phyloP scores from a whole-genome alignment of 2,797 vertebrate genomes.

The Cuculus canorus region DNA sequence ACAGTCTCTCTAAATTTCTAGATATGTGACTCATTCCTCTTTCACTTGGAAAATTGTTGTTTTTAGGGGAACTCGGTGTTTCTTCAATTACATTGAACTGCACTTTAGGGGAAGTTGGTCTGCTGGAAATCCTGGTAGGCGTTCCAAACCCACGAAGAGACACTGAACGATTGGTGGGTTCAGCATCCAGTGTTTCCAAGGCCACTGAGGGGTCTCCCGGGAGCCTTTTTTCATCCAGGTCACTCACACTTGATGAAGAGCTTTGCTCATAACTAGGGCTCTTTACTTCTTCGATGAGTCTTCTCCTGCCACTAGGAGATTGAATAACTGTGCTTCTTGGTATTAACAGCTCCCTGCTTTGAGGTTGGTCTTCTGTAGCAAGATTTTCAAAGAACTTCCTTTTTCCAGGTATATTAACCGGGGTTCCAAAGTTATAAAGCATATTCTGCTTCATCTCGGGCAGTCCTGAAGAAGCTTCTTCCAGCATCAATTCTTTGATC shows the following conservation, averaged over 20 bases:
- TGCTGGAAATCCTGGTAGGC: constrained; percentile 77
- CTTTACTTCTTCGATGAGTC: constrained; percentile 85
- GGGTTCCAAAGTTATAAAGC: constrained; percentile 68
- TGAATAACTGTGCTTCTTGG: constrained; percentile 79
- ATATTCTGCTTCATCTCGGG: constrained; percentile 36
- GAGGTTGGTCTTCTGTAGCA: constrained; percentile 77
- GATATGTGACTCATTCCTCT: constrained; percentile 81
- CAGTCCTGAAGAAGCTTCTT: constrained; percentile 73
- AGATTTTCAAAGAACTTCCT: constrained; percentile 85
- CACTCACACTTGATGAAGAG: constrained; percentile 78
- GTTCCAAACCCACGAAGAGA: constrained; percentile 76
- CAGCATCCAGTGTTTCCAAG: constrained; percentile 81
- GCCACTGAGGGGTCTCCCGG: constrained; percentile 77
- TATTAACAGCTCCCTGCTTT: constrained; percentile 82
- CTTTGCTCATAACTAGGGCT: constrained; percentile 79
- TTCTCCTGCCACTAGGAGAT: constrained; percentile 81
- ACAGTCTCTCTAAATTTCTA: constrained; percentile 87
- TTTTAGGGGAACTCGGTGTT: constrained; percentile 62
- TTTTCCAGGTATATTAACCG: constrained; percentile 77
- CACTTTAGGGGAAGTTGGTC: constrained; percentile 78
- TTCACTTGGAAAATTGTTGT: constrained; percentile 63
- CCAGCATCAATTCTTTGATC: constrained; percentile 83
- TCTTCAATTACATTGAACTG: constrained; percentile 64
- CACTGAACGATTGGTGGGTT: constrained; percentile 81
- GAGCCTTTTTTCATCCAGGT: constrained; percentile 79